Evolutionary conservation across 2,888 invertebrate genomes (phyloP).

Genomic region (Crematogaster levior): DNA sequence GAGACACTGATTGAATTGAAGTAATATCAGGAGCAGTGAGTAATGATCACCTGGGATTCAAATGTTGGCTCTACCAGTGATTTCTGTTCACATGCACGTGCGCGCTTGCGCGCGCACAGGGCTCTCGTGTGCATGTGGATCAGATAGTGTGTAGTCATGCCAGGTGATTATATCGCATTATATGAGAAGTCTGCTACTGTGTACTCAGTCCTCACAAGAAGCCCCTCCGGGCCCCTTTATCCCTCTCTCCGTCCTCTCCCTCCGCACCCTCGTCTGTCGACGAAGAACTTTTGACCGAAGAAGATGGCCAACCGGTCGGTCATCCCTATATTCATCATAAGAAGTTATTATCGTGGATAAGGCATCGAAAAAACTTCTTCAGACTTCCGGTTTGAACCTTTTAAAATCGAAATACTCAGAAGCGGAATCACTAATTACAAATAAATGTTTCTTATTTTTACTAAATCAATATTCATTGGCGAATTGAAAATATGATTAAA

Average conservation of each 20-base stretch:
- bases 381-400: slow-evolving; percentile 62
- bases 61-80: slow-evolving; percentile 83
- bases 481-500: too few relatives aligned
- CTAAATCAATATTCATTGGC: not conserved
- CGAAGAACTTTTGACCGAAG: slow-evolving; percentile 79
- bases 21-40: slow-evolving; percentile 85
- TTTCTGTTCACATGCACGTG: slow-evolving; percentile 69
- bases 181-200: slow-evolving; percentile 85
- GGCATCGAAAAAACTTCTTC: slow-evolving; percentile 53
- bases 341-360: slow-evolving; percentile 59
- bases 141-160: slow-evolving; percentile 86
- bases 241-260: slow-evolving; percentile 51
- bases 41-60: slow-evolving; percentile 84
- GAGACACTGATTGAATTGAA: slow-evolving; percentile 86
- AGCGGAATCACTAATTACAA: slow-evolving; percentile 27
- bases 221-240: slow-evolving; percentile 74
- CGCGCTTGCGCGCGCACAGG: slow-evolving; percentile 1
- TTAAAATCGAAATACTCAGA: slow-evolving; percentile 38
- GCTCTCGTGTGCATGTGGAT: slow-evolving; percentile 78
- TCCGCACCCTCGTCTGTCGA: slow-evolving; percentile 70
- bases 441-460: slow-evolving; percentile 37
- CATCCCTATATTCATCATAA: slow-evolving; percentile 55
- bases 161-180: slow-evolving; percentile 86
- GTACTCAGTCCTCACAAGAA: slow-evolving; percentile 82
- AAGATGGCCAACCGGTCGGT: slow-evolving; percentile 54